Base-by-base conservation (phyloP, 2,797 vertebrate species). In the Paramormyrops hopkinsi region DNA sequence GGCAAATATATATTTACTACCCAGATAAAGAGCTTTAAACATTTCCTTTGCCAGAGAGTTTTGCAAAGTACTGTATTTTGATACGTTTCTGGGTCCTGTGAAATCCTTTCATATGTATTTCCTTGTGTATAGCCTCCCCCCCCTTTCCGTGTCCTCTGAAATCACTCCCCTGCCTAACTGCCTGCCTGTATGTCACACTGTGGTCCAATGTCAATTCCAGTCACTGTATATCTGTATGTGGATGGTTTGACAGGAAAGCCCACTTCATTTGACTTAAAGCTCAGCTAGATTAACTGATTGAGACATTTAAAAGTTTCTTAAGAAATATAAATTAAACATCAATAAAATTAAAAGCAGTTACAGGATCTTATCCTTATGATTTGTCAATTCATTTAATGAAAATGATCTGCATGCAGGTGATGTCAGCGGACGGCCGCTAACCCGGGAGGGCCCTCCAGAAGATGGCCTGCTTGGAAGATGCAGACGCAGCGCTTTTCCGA, bases 401-500 rank as follows among this genome's bases (percentile, higher is more conserved):
- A 19, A n/a, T 79, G 37, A 79, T 79, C 2, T 79, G 41, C 19
- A 9, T 84, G 46, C n/a, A 84, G 82, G 50, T 12, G 19, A 37
- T 48, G 8, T 88, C 53, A 56, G 53, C 7, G 9, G 46, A 56
- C 33, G 8, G n/a, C 9, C 9, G 82, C 96, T 96, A 90, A 98
- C 97, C 97, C 97, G 0, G 95, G 94, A 0, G 89, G 90, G 14
- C 97, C 97, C 88, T 97, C 96, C 50, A 98, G 94, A 17, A 96
- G 93, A 87, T 95, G 96, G 53, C 97, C 97, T 14, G 94, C 92
- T 93, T 98, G 97, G 91, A 97, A 96, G 44, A 97, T 87, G 90
- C 96, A 96, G 33, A 96, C 93, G 2, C 93, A 91, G 79, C 87
- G 96, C 65, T 95, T 93, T 88, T 97, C 95, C 1, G 90, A 62